phyloP scores from a whole-genome alignment of 1,140 invertebrate genomes.

The Phthorimaea operculella region DNA sequence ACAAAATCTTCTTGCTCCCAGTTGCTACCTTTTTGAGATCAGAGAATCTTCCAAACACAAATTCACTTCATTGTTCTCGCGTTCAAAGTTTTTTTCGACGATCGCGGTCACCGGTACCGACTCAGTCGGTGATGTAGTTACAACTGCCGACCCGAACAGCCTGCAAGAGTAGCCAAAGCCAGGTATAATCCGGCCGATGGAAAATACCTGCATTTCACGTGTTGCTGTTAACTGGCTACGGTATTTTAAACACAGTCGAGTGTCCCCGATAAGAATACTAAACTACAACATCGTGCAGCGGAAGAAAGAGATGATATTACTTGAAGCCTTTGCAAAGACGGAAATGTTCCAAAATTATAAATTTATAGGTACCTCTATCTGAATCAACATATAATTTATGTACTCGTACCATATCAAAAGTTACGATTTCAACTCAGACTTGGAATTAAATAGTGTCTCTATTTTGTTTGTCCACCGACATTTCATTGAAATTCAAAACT shows the following conservation, averaged over 20 bases:
- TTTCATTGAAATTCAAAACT: no score
- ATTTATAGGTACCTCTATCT: no score
- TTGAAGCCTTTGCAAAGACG: constrained; percentile 27
- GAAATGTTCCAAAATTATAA: neutral
- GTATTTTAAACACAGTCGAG: constrained; percentile 10
- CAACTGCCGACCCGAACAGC: constrained; percentile 44
- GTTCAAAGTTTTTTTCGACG: constrained; percentile 28
- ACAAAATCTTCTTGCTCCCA: neutral
- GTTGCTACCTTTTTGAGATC: constrained; percentile 30
- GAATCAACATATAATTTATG: no score
- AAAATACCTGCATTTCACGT: no score
- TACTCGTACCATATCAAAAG: no score
- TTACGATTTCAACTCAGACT: no score
- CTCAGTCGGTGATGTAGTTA: constrained; percentile 36
- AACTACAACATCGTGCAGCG: constrained; percentile 31
- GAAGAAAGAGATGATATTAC: constrained; percentile 52
- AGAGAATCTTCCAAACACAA: constrained; percentile 37
- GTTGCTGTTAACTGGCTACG: no score
- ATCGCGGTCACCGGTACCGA: constrained; percentile 21
- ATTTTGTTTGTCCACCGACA: no score
- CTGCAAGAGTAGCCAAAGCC: constrained; percentile 38
- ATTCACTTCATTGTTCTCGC: constrained; percentile 47
- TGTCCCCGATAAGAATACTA: constrained; percentile 37
- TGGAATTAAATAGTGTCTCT: no score
- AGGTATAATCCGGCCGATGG: constrained; percentile 55